These are phyloP conservation scores for Pachymerium ferrugineum DNA, from an alignment of 2,888 invertebrate species.

Conservation along the genomic window DNA sequence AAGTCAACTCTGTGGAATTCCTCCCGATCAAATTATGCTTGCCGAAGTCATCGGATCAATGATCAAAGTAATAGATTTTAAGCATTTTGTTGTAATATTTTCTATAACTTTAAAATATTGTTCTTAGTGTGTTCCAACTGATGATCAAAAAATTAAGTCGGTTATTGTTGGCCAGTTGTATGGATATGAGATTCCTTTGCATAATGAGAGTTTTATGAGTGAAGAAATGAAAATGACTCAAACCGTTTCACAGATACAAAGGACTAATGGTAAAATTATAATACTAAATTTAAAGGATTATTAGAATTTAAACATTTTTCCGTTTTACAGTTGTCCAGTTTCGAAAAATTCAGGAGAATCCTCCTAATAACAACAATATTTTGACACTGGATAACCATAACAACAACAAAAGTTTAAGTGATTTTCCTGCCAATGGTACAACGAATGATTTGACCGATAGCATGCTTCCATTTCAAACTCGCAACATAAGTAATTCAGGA, in stretches of 20 bases:
- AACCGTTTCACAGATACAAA: neutral
- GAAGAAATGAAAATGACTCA: neutral
- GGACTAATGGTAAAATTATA: neutral
- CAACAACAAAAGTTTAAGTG: neutral
- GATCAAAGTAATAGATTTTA: slow-evolving; percentile 52
- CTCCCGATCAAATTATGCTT: slow-evolving; percentile 59
- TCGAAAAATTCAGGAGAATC: neutral
- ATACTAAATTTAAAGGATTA: neutral
- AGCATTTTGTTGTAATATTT: neutral
- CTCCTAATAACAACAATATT: neutral
- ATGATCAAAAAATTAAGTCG: slow-evolving; percentile 49
- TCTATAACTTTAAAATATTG: neutral
- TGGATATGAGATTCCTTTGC: slow-evolving; percentile 63
- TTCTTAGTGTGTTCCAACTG: slow-evolving; percentile 43
- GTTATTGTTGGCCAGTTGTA: slow-evolving; percentile 51
- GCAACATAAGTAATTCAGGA: slow-evolving; percentile 40
- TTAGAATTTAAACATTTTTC: neutral
- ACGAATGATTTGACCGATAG: neutral
- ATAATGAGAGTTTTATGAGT: neutral
- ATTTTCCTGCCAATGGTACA: neutral
- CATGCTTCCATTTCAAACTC: slow-evolving; percentile 37
- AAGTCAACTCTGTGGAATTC: slow-evolving; percentile 56
- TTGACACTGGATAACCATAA: neutral
- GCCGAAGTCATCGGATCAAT: slow-evolving; percentile 67
- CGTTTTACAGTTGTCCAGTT: neutral